Base-by-base conservation (phyloP, 2,888 invertebrate genomes). In the Drosophila nr. perissopoda region DNA sequence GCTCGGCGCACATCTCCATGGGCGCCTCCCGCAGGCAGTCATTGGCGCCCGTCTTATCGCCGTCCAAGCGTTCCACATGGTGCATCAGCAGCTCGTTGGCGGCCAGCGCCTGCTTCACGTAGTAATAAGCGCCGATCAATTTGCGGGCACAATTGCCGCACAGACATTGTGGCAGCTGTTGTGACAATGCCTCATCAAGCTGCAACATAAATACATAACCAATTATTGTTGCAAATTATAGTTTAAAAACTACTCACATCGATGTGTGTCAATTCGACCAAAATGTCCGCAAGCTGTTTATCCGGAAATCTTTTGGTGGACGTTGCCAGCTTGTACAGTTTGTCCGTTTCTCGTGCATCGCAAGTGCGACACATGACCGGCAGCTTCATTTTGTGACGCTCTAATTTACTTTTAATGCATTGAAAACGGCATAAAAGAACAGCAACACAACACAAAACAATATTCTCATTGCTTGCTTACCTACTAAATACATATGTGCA, bases 21-120 rank as follows among this genome's bases (percentile, higher is more conserved):
- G 91, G 87, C 2, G 83, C 68, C 53, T 91, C 91, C 51, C 83
- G 80, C 36, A 91, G 72, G 21, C 91, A 91, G 45, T 91, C 91
- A 4, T 62, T 76, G 6, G 54, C 45, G 5, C 69, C 60, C 8
- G 53, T 21, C 8, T 64, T 70, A 31, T 63, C 56, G 8, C 59
- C 48, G 38, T 58, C 71, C 7, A 68, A 34, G 11, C 67, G 66
- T 34, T 63, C 64, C 5, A 85, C 60, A 53, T 88, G 80, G 58
- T 65, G 76, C 64, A 87, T 48, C 25, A 91, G 68, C 21, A 87
- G 64, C 5, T 78, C 78, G 48, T 91, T 83, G 13, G 87, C 87
- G 36, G 71, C 71, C 51, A 85, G 73, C 27, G 86, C 90, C 60
- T 90, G 91, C 27, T 81, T 74, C 4, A 91, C 78, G 51, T 89